Evolutionary conservation across 2,113 vertebrate species (phyloP), one percentile per base, ranked within the genome.

Genomic region (Dicaeum eximium): DNA sequence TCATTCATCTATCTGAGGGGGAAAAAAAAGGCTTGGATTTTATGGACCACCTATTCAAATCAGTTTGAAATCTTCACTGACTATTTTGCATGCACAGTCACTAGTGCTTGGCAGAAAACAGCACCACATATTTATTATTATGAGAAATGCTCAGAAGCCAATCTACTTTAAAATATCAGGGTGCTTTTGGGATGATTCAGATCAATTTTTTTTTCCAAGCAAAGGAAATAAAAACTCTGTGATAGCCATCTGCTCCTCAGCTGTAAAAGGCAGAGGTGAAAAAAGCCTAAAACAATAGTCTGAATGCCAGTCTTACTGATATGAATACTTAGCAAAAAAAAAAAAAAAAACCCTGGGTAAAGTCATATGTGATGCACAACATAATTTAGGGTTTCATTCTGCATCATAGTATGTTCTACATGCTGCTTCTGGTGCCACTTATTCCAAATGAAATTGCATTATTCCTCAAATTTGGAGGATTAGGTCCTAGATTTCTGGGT

Each of bases 241-340:
- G 74, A 73, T 91, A 80, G 60, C 85, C 87, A 95, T 91, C 93
- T 95, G 89, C 89, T 95, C 75, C 85, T 94, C 75, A 90, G 27
- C 93, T 88, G 71, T 93, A 92, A 93, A 93, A 95, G 54, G 60
- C 94, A 91, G 93, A 95, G 94, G 82, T 94, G 79, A 93, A 83
- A 74, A 92, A 95, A 93, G 47, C 58, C 45, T 78, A 70, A 80
- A 90, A 75, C 82, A 88, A 6, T 27, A 83, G 64, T 31, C 72
- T 82, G 85, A 90, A 83, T 71, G 19, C 66, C 35, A 66, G 60
- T 70, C 74, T 75, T 73, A n/a, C 58, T 80, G 67, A 67, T 77
- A 58, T 0, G 3, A 88, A 18, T 38, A 56, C 22, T 73, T 90
- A 74, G 35, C 9, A 56, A 42, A 82, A 83, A 71, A 86, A 78